Percentiles rank a stretch among this genome's conserved stretches.
phyloP scores from a whole-genome alignment of 1,140 invertebrate species.

The Leptinotarsa lineolata region DNA sequence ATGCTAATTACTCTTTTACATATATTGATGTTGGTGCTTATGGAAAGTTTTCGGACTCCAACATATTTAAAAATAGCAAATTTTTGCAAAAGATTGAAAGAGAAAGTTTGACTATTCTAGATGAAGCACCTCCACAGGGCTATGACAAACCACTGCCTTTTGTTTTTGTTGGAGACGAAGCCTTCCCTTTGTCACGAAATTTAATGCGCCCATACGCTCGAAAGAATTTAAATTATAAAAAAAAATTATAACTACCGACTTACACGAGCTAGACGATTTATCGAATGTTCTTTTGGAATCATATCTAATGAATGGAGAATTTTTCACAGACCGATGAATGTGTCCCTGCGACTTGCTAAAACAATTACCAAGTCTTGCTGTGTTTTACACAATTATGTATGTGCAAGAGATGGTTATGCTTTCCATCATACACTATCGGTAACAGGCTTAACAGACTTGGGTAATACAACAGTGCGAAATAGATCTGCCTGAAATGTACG shows the following conservation, averaged over 20 bases:
- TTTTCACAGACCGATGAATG: constrained; percentile 21
- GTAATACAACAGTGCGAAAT: constrained; percentile 5
- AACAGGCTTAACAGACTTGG: constrained; percentile 1
- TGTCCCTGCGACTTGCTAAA: background rate
- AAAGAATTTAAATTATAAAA: constrained; percentile 7
- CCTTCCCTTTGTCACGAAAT: constrained; percentile 16
- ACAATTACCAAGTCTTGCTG: constrained; percentile 1
- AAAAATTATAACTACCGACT: constrained; percentile 16
- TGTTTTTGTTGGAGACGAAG: constrained; percentile 19
- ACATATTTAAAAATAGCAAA: constrained; percentile 17
- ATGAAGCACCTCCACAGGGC: background rate
- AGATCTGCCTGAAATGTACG: background rate
- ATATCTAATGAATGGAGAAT: constrained; percentile 17
- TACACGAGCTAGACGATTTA: background rate
- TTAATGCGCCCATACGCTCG: constrained; percentile 14
- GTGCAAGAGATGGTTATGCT: constrained; percentile 5
- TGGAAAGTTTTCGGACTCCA: constrained; percentile 47
- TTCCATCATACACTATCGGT: constrained; percentile 2
- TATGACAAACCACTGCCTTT: constrained; percentile 9
- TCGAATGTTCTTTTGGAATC: constrained; percentile 21
- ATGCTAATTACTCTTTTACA: constrained; percentile 54
- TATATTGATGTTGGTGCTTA: constrained; percentile 53
- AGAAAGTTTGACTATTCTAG: background rate
- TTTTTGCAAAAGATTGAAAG: constrained; percentile 8
- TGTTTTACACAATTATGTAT: constrained; percentile 2